Evolutionary conservation across 2,888 invertebrate species (phyloP), one percentile per base, ranked within the genome.

Genomic region (Ennomos erosarius): DNA sequence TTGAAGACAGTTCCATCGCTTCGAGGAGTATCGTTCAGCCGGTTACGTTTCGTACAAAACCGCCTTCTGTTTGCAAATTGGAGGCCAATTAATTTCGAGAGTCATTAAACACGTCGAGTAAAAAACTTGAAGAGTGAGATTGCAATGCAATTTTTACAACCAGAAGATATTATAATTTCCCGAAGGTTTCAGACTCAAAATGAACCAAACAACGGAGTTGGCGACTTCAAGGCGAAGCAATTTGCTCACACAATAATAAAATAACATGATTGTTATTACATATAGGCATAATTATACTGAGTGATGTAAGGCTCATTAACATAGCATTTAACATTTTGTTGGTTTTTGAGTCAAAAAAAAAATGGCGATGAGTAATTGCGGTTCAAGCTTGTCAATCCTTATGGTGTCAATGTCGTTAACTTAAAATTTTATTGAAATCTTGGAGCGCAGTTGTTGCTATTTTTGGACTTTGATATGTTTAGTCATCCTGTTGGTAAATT

Each of bases 121-220:
- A 26, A 26, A 26, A 26, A 26, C 26, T 6, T 26, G 26, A 26
- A 26, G 26, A 6, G 26, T 6, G 26, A 26, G 26, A 26, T 26
- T 26, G 26, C 26, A 4, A 26, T 26, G 26, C 4, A 35, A 12
- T 35, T 45, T 46, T 46, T 46, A 33, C 46, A 38, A 1, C 69
- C 64, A 48, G 33, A 55, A 49, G 36, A 49, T 12, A 55, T 68
- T 26, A 44, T 13, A 10, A 55, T 68, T 75, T 70, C 70, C 34
- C 65, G 68, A 72, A 69, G 68, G 69, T 70, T 68, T 69, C 62
- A 46, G 68, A 64, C 71, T 65, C 75, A 76, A 81, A 79, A 76
- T 64, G 56, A 70, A 56, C 64, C 6, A 26, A 5, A 47, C 39
- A 53, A 55, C 56, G 56, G 48, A 43, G 48, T 47, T n/a, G n/a